phyloP scores from a whole-genome alignment of 2,113 vertebrate genomes.

The Megatriorchis doriae region DNA sequence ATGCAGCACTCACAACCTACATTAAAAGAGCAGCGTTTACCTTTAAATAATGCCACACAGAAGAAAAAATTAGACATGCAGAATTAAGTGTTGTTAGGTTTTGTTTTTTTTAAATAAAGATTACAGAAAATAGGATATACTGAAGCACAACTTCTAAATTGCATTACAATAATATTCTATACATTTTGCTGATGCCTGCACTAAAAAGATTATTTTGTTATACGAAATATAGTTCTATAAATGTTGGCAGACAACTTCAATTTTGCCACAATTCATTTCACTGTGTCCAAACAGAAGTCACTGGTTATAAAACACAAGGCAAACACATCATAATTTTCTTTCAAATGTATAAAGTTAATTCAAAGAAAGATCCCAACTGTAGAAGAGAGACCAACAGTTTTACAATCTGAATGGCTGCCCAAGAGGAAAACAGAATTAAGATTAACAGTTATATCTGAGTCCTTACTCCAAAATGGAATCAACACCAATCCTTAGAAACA shows the following conservation, averaged over 20 bases:
- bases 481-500: not conserved
- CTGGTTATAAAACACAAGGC: not conserved
- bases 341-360: not conserved
- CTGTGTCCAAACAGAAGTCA: not conserved
- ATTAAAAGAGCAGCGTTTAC: slow-evolving; percentile 72
- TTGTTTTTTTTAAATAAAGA: slow-evolving; percentile 6
- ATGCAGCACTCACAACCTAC: slow-evolving; percentile 84
- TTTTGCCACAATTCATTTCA: not conserved
- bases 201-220: not conserved
- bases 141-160: not conserved
- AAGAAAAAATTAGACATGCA: slow-evolving; percentile 33
- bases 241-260: not conserved
- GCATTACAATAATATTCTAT: not conserved
- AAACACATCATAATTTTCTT: not conserved
- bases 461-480: not conserved
- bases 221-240: not conserved
- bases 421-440: not conserved
- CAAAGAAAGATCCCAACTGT: not conserved
- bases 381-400: not conserved
- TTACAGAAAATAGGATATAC: not conserved
- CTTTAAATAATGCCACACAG: slow-evolving; percentile 68
- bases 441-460: not conserved
- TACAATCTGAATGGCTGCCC: not conserved
- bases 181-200: not conserved
- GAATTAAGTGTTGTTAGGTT: slow-evolving; percentile 37